Evolutionary conservation across 2,797 vertebrate genomes (phyloP).

Genomic region (Emydoidea blandingii): DNA sequence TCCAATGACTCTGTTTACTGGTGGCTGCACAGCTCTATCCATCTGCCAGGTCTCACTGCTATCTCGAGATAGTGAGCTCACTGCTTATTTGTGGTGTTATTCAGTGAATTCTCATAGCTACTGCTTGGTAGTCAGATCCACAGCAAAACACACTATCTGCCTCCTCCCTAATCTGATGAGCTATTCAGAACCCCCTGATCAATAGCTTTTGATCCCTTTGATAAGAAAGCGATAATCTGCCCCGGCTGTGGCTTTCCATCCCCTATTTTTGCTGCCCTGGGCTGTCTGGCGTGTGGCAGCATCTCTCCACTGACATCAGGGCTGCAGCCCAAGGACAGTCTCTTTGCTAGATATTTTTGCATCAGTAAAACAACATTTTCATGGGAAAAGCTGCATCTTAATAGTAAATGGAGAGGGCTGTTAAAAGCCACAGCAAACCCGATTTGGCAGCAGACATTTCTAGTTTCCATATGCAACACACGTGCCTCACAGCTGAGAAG

Average conservation of each 20-base stretch:
- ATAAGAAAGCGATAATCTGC: not conserved
- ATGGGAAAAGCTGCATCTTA: constrained; percentile 51
- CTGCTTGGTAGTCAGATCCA: not conserved
- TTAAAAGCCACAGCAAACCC: constrained; percentile 64
- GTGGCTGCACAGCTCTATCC: not conserved
- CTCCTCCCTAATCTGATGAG: accelerated
- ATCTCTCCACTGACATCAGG: not conserved
- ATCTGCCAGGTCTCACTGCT: not conserved
- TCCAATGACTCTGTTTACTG: not conserved
- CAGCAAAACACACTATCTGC: not conserved
- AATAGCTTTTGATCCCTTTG: not conserved
- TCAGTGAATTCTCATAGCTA: not conserved
- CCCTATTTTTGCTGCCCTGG: not conserved
- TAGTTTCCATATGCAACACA: constrained; percentile 67
- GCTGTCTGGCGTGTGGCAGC: accelerated
- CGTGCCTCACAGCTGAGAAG: constrained; percentile 63
- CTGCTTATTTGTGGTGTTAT: not conserved
- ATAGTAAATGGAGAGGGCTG: constrained; percentile 45
- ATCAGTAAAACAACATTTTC: constrained; percentile 62
- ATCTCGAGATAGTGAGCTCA: not conserved
- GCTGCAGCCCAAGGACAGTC: not conserved
- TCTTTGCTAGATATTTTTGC: constrained; percentile 37
- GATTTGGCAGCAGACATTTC: constrained; percentile 28
- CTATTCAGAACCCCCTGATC: accelerated
- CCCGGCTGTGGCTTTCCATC: not conserved